phyloP scores from a whole-genome alignment of 2,888 invertebrate genomes.

The Linnaemya tessellans region DNA sequence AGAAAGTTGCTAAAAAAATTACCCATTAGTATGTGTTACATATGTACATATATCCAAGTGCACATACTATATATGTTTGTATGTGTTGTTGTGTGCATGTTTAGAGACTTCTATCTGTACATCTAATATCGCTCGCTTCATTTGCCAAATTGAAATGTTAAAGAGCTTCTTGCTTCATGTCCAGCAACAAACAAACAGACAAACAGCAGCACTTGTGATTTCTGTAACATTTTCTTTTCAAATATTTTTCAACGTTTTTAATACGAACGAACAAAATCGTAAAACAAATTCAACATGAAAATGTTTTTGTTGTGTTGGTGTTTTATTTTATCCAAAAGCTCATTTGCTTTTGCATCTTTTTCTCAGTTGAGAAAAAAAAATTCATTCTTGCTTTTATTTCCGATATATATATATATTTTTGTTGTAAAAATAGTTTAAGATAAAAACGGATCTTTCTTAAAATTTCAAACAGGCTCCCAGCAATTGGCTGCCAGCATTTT shows the following conservation, averaged over 20 bases:
- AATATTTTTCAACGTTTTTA: conserved; percentile 16
- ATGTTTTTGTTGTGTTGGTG: not conserved
- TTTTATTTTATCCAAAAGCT: conserved; percentile 14
- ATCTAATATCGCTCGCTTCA: not conserved
- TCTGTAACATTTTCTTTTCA: not conserved
- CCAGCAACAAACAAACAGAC: not conserved
- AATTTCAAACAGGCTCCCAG: conserved; percentile 80
- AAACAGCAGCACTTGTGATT: not conserved
- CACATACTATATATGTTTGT: no score
- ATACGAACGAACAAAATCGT: not conserved
- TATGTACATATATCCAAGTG: no score
- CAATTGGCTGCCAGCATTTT: conserved; percentile 61
- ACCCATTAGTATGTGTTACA: no score
- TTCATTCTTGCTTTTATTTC: conserved; percentile 33
- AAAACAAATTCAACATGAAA: not conserved
- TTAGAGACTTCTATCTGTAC: not conserved
- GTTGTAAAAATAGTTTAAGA: conserved; percentile 73
- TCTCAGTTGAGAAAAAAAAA: conserved; percentile 10
- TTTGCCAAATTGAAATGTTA: conserved; percentile 31
- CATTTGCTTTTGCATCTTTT: not conserved
- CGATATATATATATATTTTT: conserved; percentile 50
- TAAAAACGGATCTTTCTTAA: conserved; percentile 82
- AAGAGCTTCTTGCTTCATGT: conserved; percentile 1
- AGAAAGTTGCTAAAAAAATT: no score
- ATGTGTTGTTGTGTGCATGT: not conserved